A percentile compares a stretch with the other conserved stretches of the same genome.
Conservation (phyloP, 2,797 vertebrate species). For the Rallus crepitans region DNA sequence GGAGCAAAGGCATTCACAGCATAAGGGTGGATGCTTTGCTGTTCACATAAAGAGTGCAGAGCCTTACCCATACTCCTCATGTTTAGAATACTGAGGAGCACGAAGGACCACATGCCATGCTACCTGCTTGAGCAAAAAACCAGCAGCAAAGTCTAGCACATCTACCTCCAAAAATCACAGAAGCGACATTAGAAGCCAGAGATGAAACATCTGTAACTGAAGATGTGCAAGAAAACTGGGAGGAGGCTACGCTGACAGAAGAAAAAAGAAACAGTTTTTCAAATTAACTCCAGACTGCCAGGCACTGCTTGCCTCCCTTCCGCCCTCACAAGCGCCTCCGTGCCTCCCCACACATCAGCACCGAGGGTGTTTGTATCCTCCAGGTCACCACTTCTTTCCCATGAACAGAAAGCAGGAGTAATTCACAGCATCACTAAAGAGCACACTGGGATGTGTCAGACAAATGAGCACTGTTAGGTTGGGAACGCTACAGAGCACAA, state of each 20-base stretch:
- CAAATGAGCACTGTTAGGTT: background rate
- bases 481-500: background rate
- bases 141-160: background rate
- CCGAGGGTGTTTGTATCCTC: background rate
- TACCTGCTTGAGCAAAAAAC: background rate
- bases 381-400: background rate
- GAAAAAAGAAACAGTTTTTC: background rate
- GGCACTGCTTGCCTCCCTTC: background rate
- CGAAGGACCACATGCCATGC: background rate
- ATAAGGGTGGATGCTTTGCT: background rate
- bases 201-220: background rate
- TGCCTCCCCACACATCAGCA: background rate
- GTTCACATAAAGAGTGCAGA: background rate
- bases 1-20: background rate
- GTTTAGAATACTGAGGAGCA: background rate
- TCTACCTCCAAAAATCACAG: background rate
- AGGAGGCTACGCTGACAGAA: background rate
- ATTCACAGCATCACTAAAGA: background rate
- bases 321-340: background rate
- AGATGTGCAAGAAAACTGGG: background rate
- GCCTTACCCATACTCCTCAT: background rate
- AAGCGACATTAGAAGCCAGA: background rate
- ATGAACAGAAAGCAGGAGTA: background rate
- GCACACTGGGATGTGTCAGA: background rate
- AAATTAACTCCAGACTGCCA: constrained; percentile 4